Percentiles rank a stretch among this genome's conserved stretches.
phyloP scores from a whole-genome alignment of 2,888 invertebrate species.

The Blomia tropicalis region DNA sequence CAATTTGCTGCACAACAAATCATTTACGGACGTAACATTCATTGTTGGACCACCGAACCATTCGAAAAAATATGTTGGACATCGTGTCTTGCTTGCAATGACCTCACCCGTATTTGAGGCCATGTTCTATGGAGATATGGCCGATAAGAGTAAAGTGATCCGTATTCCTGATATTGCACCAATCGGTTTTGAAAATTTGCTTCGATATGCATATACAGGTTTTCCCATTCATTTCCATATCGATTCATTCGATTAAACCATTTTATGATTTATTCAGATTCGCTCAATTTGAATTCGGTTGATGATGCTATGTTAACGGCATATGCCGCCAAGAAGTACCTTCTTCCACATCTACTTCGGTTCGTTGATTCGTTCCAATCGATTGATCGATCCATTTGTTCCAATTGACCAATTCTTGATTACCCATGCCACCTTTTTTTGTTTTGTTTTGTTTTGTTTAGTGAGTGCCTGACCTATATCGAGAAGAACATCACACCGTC shows the following conservation, averaged over 20 bases:
- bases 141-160: conserved; percentile 32
- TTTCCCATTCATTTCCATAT: too few species aligned
- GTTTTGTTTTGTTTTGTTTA: conserved; percentile 10
- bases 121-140: conserved; percentile 32
- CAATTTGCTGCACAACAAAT: conserved; percentile 32
- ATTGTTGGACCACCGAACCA: conserved; percentile 32
- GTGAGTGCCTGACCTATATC: conserved; percentile 31
- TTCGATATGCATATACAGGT: conserved; percentile 31
- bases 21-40: conserved; percentile 31
- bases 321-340: conserved; percentile 31
- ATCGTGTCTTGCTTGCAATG: conserved; percentile 31
- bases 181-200: conserved; percentile 31
- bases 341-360: conserved; percentile 30
- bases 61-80: conserved; percentile 32
- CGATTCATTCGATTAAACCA: too few species aligned
- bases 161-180: conserved; percentile 31
- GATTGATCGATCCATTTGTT: background rate
- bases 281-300: conserved; percentile 30
- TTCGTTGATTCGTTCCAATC: background rate
- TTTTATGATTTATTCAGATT: too few species aligned
- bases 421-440: background rate
- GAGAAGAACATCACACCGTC: conserved; percentile 31
- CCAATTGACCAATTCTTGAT: background rate
- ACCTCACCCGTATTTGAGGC: conserved; percentile 31
- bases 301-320: conserved; percentile 32